Base-by-base conservation (phyloP, 2,797 vertebrate species). In the Phyllotis vaccarum region DNA sequence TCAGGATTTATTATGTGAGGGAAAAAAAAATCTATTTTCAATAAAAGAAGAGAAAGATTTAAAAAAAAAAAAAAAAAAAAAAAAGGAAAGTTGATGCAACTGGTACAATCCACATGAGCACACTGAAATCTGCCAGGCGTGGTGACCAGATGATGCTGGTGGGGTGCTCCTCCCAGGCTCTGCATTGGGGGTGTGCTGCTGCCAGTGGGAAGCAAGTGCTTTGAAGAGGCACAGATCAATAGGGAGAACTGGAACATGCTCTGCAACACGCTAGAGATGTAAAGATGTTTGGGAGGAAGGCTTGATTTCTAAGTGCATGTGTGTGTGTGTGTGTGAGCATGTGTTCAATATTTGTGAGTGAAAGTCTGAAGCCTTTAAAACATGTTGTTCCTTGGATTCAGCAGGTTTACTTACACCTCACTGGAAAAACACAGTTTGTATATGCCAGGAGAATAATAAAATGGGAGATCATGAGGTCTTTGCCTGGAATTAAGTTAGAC, bases 171-270 rank as follows among this genome's bases (percentile, higher is more conserved):
- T 98, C 98, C 94, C 87, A 97, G 97, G 64, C 91, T 92, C 81
- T 60, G 93, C 98, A 98, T 98, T 97, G 98, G 98, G 95, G 96
- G 82, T 72, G 54, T 58, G 58, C 95, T 97, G 96, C 95, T 98
- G 98, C 96, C 97, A 98, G 90, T 82, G 74, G 92, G 90, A 80
- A 34, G 9, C 19, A 83, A 46, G 31, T 80, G 12, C 49, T 95
- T 97, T 0, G 31, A 83, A 86, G 37, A 91, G 37, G 70, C 79
- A 70, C 40, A 90, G 80, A 52, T 89, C 72, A 95, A 72, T n/a
- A 54, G 56, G 80, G 60, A 89, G 90, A 85, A 78, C 1, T 52
- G 72, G 88, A 80, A 74, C 27, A n/a, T 64, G 49, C 34, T 82
- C 79, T 86, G 70, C 72, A 87, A 58, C 34, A 66, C 22, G 49